Evolutionary conservation across 1,140 invertebrate species (phyloP).

Genomic region (Pseudobourletiella spinata): DNA sequence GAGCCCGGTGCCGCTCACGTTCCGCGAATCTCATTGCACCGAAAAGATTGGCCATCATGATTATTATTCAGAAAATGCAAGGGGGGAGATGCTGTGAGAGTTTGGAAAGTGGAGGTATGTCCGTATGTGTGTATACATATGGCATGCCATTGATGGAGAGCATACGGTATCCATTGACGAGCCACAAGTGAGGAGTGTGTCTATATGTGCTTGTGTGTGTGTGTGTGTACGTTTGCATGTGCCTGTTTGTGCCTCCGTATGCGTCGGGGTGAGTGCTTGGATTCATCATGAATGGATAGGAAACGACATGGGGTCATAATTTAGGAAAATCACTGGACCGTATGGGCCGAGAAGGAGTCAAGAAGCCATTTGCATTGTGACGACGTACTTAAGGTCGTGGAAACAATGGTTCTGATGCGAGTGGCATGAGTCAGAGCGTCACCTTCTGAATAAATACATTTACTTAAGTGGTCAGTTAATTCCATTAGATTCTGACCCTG

Average conservation of each 20-base stretch:
- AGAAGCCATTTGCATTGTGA: slow-evolving; percentile 22
- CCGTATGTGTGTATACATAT: too few relatives aligned
- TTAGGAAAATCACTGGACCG: not conserved
- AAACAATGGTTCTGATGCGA: slow-evolving; percentile 20
- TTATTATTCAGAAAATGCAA: too few relatives aligned
- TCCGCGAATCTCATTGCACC: too few relatives aligned
- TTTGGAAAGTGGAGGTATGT: too few relatives aligned
- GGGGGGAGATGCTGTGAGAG: too few relatives aligned
- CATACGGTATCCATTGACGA: not conserved
- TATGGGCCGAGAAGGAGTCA: not conserved
- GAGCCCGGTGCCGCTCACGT: too few relatives aligned
- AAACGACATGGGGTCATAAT: not conserved
- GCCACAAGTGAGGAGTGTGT: not conserved
- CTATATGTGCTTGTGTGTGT: not conserved
- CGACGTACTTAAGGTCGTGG: slow-evolving; percentile 19
- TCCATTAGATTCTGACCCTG: not conserved
- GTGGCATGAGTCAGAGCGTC: slow-evolving; percentile 15
- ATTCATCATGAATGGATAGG: not conserved
- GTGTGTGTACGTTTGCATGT: not conserved
- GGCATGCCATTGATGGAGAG: too few relatives aligned
- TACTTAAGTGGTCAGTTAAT: slow-evolving; percentile 3
- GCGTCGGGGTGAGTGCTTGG: not conserved
- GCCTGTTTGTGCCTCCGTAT: not conserved
- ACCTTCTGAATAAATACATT: slow-evolving; percentile 17
- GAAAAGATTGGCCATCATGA: too few relatives aligned